Evolutionary conservation across 2,888 invertebrate species (phyloP), one percentile per base, ranked within the genome.

Genomic region (Patella depressa): DNA sequence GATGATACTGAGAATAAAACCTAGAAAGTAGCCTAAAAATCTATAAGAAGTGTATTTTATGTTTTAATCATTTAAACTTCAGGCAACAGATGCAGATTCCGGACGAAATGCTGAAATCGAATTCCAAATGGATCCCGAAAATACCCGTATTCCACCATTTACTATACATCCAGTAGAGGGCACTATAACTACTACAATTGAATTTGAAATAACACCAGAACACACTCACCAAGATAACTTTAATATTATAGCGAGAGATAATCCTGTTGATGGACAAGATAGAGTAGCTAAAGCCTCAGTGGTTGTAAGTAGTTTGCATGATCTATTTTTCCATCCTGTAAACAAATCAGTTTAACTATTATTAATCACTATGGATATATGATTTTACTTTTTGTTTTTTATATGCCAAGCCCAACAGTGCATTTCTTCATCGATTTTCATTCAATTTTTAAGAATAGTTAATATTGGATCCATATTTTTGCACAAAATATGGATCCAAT

Each of bases 51-150:
- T 45, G 45, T 45, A 45, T 45, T 45, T 45, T 45, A 45, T 45
- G 45, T 45, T 45, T 45, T 45, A 45, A 45, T 45, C 45, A 12
- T 69, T 75, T 53, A 2, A 69, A 73, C 79, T 78, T 5, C 82
- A 96, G 93, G 97, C 98, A 0, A 94, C 94, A 83, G 98, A 98
- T 91, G 94, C 94, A 83, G 98, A 98, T 90, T 95, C 96, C 76
- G 96, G 96, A 0, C 94, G 95, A 82, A 96, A 94, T 90, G 97
- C 97, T 2, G 94, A 94, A 88, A 92, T 98, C 34, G 94, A 94
- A 82, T 98, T 96, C 82, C 83, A 85, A 15, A 84, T 92, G 12
- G 86, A 88, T 11, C 69, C 55, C 81, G 84, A n/a, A 85, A 89
- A 79, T 84, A 88, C 73, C 91, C 93, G 87, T 92, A 91, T 88